phyloP scores from a whole-genome alignment of 2,888 invertebrate genomes.

The Ochropacha duplaris region DNA sequence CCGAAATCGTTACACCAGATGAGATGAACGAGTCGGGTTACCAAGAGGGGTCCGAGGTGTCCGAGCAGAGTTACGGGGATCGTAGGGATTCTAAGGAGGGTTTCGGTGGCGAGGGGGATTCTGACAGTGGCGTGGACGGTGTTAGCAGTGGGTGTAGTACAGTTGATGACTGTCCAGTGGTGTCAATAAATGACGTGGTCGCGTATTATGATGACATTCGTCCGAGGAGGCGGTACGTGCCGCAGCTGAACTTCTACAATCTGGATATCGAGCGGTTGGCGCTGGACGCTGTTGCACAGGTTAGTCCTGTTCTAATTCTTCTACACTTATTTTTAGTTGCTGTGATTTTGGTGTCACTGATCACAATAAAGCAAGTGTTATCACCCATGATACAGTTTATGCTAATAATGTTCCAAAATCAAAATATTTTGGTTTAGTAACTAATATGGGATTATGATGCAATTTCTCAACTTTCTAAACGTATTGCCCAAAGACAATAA shows the following conservation, averaged over 20 bases:
- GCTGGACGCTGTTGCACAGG: constrained; percentile 68
- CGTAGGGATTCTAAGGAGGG: constrained; percentile 74
- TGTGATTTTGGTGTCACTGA: too few relatives aligned
- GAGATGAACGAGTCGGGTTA: constrained; percentile 78
- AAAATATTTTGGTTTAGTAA: too few relatives aligned
- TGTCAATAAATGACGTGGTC: constrained; percentile 78
- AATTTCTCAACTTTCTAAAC: background rate
- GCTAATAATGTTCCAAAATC: too few relatives aligned
- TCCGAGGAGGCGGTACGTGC: constrained; percentile 68
- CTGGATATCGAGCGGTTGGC: constrained; percentile 75
- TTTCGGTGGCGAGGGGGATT: constrained; percentile 72
- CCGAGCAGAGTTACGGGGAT: constrained; percentile 73
- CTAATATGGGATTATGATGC: background rate
- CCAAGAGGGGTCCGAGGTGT: constrained; percentile 75
- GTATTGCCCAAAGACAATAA: background rate
- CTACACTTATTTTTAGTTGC: too few relatives aligned
- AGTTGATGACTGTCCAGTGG: constrained; percentile 81
- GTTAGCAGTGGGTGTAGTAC: constrained; percentile 83
- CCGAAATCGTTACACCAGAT: constrained; percentile 74
- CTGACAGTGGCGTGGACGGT: constrained; percentile 83
- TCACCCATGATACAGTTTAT: too few relatives aligned
- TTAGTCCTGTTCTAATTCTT: constrained; percentile 35
- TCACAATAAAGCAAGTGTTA: too few relatives aligned
- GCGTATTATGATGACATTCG: constrained; percentile 76
- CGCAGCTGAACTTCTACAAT: constrained; percentile 75